Base-by-base conservation (phyloP, 2,797 vertebrate genomes). In the Knipowitschia caucasica region DNA sequence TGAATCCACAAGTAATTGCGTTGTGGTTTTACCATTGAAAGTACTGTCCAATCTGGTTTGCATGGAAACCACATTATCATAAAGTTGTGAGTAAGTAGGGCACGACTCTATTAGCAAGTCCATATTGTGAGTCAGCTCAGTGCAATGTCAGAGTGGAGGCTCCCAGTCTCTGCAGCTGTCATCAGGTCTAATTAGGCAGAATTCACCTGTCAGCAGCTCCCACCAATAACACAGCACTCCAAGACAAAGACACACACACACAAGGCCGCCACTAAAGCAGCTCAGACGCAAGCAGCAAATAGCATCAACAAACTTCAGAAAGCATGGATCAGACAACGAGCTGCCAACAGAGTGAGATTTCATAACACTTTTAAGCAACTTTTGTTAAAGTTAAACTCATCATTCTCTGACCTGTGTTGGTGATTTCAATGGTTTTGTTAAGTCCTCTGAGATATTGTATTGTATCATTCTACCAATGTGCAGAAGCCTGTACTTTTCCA, bases 141-240 rank as follows among this genome's bases (percentile, higher is more conserved):
- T 14, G 50, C 56, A 40, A 15, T 54, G 57, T 47, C 29, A 17
- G 26, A 60, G 40, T 44, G 42, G 42, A 56, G 62, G 50, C 64
- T 62, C 56, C 36, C 23, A 43, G 69, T 59, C 40, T 15, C 33
- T 54, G 55, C 66, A 57, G 59, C 56, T 78, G 62, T 77, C 75
- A 72, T 73, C 74, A 73, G 44, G 40, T 77, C 54, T 72, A 78
- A 76, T 83, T 80, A 84, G 61, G 73, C 57, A 50, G 50, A 62
- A 59, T 33, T 53, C 50, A 77, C 56, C 71, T 70, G 73, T 75
- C 75, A 75, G 61, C 62, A 4, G 47, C 36, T 46, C 50, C 42
- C 51, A 63, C 27, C 50, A 53, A 49, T 46, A 57, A 69, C 61
- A 71, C 29, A 10, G 53, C 43, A 57, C 54, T 66, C 59, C 56